A percentile compares a stretch with the other conserved stretches of the same genome.
Evolutionary conservation across 2,888 invertebrate genomes (phyloP).

Genomic region (Caenorhabditis imperialis): DNA sequence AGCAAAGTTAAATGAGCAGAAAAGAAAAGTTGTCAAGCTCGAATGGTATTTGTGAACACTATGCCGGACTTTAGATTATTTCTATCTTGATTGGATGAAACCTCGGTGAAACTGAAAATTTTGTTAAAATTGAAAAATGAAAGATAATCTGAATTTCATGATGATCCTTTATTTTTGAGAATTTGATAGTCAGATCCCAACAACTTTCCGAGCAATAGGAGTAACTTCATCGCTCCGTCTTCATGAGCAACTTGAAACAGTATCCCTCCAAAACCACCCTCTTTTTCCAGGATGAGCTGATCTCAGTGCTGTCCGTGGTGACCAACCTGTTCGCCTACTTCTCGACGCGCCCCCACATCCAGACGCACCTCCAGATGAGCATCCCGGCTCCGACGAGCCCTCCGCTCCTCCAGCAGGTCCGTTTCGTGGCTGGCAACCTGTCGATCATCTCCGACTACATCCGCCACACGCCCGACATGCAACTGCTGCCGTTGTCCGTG

Average conservation of each 20-base stretch:
- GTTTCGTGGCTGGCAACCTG: slow-evolving; percentile 52
- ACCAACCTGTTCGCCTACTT: slow-evolving; percentile 57
- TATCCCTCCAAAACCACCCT: background rate
- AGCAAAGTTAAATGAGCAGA: too few relatives aligned
- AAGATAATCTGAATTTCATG: too few relatives aligned
- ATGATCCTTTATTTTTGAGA: too few relatives aligned
- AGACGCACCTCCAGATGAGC: slow-evolving; percentile 49
- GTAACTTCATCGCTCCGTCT: too few relatives aligned
- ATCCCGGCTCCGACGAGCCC: slow-evolving; percentile 21
- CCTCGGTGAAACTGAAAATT: too few relatives aligned
- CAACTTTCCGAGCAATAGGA: too few relatives aligned
- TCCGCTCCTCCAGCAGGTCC: slow-evolving; percentile 41
- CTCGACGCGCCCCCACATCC: slow-evolving; percentile 52
- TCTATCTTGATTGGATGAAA: too few relatives aligned
- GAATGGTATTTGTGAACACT: too few relatives aligned
- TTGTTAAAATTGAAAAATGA: background rate
- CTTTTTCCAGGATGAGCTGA: slow-evolving; percentile 63
- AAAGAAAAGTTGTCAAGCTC: too few relatives aligned
- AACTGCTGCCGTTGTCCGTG: slow-evolving; percentile 58
- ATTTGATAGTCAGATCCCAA: too few relatives aligned
- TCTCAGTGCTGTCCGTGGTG: slow-evolving; percentile 58
- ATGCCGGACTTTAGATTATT: background rate
- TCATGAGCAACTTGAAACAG: too few relatives aligned
- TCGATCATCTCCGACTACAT: slow-evolving; percentile 55
- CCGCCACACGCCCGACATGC: slow-evolving; percentile 63